A percentile compares a stretch with the other conserved stretches of the same genome.
These are phyloP conservation scores for Petrocephalus sullivani DNA, from an alignment of 2,797 vertebrate genomes.

Conservation along the genomic window DNA sequence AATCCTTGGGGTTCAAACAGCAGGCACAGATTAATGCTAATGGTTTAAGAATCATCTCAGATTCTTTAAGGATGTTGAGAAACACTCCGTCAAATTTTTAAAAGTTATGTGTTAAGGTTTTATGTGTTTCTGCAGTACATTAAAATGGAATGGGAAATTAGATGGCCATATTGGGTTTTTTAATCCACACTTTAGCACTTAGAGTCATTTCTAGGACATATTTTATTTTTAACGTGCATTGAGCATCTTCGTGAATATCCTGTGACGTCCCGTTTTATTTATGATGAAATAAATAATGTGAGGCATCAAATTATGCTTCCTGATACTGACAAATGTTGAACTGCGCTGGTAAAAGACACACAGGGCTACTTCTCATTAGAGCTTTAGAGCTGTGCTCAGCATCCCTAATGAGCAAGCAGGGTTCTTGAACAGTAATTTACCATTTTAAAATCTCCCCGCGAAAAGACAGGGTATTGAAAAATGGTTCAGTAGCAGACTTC, in stretches of 20 bases:
- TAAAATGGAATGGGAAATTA: background rate
- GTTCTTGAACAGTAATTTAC: slow-evolving; percentile 23
- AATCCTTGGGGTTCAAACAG: background rate
- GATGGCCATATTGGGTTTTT: background rate
- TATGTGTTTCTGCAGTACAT: background rate
- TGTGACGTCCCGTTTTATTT: background rate
- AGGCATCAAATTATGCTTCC: background rate
- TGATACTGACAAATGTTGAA: background rate
- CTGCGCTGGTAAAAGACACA: background rate
- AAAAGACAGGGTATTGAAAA: slow-evolving; percentile 22
- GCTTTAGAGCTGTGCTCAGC: background rate
- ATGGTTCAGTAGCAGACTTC: slow-evolving; percentile 24
- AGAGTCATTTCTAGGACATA: background rate
- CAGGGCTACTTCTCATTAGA: background rate
- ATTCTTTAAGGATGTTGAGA: background rate
- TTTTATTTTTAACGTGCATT: background rate
- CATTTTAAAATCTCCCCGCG: slow-evolving; percentile 19
- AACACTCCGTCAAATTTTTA: background rate
- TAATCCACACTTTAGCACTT: background rate
- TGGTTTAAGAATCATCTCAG: background rate
- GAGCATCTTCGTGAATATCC: background rate
- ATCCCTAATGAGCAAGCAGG: slow-evolving; percentile 21
- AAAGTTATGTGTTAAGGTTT: background rate
- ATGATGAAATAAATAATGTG: slow-evolving; percentile 1
- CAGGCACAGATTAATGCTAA: background rate